Conservation (phyloP, 2,113 vertebrate species). For the Pelmatolapia mariae region DNA sequence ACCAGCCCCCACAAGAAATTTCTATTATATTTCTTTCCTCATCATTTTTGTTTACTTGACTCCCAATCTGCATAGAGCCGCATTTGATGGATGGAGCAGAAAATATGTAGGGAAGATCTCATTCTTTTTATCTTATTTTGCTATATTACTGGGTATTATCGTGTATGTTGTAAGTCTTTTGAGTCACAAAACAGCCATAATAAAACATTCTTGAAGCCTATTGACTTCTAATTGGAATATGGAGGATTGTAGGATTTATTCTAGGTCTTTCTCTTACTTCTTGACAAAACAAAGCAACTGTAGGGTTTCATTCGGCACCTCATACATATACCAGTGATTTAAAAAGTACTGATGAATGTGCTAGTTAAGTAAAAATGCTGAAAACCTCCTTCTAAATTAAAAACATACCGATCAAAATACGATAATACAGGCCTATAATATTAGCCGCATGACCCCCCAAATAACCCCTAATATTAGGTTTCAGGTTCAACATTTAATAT, state of each 20-base stretch:
- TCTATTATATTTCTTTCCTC: not conserved
- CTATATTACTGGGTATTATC: not conserved
- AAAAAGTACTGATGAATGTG: not conserved
- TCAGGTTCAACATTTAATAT: conserved; percentile 7
- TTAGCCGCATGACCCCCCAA: not conserved
- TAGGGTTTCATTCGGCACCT: not conserved
- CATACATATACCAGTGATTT: conserved; percentile 23
- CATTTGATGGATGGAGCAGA: not conserved
- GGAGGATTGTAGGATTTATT: not conserved
- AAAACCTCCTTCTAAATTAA: not conserved
- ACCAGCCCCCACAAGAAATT: not conserved
- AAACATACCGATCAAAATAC: not conserved
- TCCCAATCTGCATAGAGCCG: not conserved
- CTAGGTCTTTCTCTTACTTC: not conserved
- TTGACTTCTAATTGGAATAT: not conserved
- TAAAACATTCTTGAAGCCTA: not conserved
- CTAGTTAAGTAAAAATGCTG: not conserved
- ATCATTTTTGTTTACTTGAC: not conserved
- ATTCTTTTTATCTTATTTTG: not conserved
- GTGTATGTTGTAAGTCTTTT: not conserved
- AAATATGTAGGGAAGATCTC: not conserved
- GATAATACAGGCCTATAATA: not conserved
- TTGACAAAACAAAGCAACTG: not conserved
- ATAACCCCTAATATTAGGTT: conserved; percentile 10
- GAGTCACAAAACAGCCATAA: not conserved